Evolutionary conservation across 1,140 invertebrate species (phyloP), one percentile per base, ranked within the genome.

Genomic region (Drosophila cardini): DNA sequence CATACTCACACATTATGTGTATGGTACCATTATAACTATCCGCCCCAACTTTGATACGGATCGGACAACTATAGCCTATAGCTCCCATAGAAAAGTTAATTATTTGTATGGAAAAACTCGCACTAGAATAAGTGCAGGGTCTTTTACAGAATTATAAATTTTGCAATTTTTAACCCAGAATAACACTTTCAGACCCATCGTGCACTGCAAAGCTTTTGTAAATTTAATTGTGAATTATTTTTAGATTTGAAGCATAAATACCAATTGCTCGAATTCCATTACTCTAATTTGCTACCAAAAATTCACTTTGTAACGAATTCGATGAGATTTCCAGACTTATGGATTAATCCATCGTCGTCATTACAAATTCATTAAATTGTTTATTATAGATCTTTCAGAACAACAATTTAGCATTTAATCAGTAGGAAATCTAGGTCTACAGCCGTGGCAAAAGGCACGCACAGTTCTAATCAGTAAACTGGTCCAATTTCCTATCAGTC

Each of bases 321-420:
- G 21, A 4, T 26, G 21, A 26, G 21, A 26, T 26, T 26, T n/a
- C n/a, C n/a, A n/a, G 38, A 18, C 55, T 61, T 50, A 30, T 58
- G 53, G 32, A 38, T 67, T 63, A 45, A 34, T 60, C 43, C 42
- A 67, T 72, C 36, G 11, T 18, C 13, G 48, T 43, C 57, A 70
- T 81, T 82, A 78, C 74, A 65, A 53, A 45, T 63, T 40, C 46
- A 78, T 82, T 70, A 68, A 53, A 82, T 77, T 69, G 50, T 55
- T 57, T 57, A 43, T 69, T 50, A 43, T 26, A 40, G 18, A 65
- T 50, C 18, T 67, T 69, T 84, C 80, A 77, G 80, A 84, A 85
- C 60, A 77, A 68, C 64, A 75, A 81, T 84, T 86, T 62, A 30
- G 72, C 64, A 74, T 78, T 80, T 84, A 84, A 85, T 84, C 81